Evolutionary conservation across 92 coral and sea anemone species (phyloP), one percentile per base, ranked within the genome.

Genomic region (Porites cylindrica): DNA sequence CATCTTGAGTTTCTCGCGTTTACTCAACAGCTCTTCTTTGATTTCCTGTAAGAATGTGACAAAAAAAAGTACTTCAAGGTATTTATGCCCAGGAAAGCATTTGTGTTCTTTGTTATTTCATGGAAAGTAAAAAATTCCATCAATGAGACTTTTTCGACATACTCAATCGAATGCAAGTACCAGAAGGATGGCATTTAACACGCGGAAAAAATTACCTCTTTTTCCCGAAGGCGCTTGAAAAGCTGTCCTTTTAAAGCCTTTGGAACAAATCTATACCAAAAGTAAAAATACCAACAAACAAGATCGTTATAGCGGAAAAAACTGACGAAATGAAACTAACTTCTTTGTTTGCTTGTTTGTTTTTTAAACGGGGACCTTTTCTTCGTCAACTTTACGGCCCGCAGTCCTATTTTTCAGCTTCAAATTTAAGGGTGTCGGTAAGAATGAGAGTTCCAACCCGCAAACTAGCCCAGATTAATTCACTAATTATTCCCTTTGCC

Each of bases 181-280:
- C 7, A 74, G 51, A 50, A 7, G 58, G 53, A 13, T 50, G 18
- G 5, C 10, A 50, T n/a, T 26, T 43, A 51, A 24, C 2, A 10
- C 16, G 17, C 75, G 29, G 32, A 14, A 6, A 62, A 32, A n/a
- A 70, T 56, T 83, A 94, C 97, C 88, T 94, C 97, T 82, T 85
- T 91, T 70, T 89, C 88, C 38, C 60, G 80, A 63, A 94, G 95
- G 10, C 93, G 85, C 21, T 83, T 82, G 24, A 79, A 66, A 72
- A 94, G 90, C n/a, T 88, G 70, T 24, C 29, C 75, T 91, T 94
- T 86, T 64, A 80, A 24, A 21, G 62, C 71, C 58, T 82, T 91
- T 19, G 85, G 84, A 67, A 64, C 54, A 84, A 86, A 94, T 61
- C 97, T 94, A 66, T 17, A 88, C 78, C 29, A 21, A 76, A 51